phyloP scores from a whole-genome alignment of 2,113 vertebrate genomes.

The Oryctolagus cuniculus region DNA sequence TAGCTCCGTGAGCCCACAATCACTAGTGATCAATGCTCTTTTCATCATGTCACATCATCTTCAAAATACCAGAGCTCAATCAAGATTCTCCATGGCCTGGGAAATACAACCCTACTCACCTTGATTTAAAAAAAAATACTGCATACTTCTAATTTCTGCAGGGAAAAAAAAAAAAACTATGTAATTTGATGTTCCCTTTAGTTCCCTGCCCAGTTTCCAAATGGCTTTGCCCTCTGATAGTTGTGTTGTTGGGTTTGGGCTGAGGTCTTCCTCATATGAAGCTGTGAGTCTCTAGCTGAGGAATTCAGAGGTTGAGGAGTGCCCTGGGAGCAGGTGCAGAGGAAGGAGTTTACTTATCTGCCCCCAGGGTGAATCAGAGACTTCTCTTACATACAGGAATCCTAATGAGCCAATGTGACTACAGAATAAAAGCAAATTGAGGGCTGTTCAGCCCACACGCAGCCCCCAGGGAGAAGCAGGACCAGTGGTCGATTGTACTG shows the following conservation, averaged over 20 bases:
- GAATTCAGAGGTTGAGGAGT: slow-evolving; percentile 56
- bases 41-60: neutral
- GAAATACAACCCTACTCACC: neutral
- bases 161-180: neutral
- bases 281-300: neutral
- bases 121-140: neutral
- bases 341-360: neutral
- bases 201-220: neutral
- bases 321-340: neutral
- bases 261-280: slow-evolving; percentile 50
- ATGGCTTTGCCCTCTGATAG: neutral
- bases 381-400: neutral
- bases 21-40: neutral
- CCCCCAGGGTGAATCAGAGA: slow-evolving; percentile 41
- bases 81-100: neutral
- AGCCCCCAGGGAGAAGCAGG: neutral
- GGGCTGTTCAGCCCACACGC: neutral
- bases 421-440: neutral
- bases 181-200: neutral
- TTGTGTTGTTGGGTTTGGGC: slow-evolving; percentile 11
- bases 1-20: neutral
- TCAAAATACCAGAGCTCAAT: neutral
- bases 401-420: slow-evolving; percentile 16
- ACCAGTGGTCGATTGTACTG: neutral
- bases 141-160: slow-evolving; percentile 28